A percentile compares a stretch with the other conserved stretches of the same genome.
Evolutionary conservation across 1,140 invertebrate species (phyloP).

Genomic region (Hypothenemus hampei): DNA sequence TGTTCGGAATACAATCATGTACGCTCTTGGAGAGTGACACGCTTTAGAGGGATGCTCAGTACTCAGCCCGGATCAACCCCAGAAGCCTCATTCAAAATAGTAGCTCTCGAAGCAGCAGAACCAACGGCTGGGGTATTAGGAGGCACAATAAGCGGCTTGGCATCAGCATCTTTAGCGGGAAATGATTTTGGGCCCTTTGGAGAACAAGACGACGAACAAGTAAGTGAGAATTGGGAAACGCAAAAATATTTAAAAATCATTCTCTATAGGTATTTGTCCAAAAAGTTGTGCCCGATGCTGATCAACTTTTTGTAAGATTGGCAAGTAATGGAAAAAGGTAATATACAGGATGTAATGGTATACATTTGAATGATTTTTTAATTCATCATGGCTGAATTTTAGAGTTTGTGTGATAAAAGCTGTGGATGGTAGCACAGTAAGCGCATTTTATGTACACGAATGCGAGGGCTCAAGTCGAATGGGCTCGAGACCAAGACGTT

Average conservation of each 20-base stretch:
- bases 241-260: too few species aligned
- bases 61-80: constrained; percentile 96
- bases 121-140: constrained; percentile 56
- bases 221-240: not conserved
- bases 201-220: constrained; percentile 93
- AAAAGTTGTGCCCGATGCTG: constrained; percentile 94
- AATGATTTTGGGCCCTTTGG: constrained; percentile 94
- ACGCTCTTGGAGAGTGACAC: constrained; percentile 90
- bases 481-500: constrained; percentile 83
- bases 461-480: constrained; percentile 91
- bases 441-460: constrained; percentile 94
- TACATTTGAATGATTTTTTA: too few species aligned
- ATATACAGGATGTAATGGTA: not conserved
- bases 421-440: constrained; percentile 90
- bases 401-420: constrained; percentile 94
- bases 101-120: constrained; percentile 82
- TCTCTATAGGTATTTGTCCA: constrained; percentile 78
- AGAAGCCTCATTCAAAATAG: constrained; percentile 92
- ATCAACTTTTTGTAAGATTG: constrained; percentile 87
- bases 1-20: constrained; percentile 98
- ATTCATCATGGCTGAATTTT: constrained; percentile 27
- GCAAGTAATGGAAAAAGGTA: constrained; percentile 92
- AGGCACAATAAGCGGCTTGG: not conserved
- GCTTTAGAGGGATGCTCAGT: constrained; percentile 95
- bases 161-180: constrained; percentile 15